These are phyloP conservation scores for Actinemys pallida DNA, from an alignment of 2,113 vertebrate genomes.

Conservation along the genomic window DNA sequence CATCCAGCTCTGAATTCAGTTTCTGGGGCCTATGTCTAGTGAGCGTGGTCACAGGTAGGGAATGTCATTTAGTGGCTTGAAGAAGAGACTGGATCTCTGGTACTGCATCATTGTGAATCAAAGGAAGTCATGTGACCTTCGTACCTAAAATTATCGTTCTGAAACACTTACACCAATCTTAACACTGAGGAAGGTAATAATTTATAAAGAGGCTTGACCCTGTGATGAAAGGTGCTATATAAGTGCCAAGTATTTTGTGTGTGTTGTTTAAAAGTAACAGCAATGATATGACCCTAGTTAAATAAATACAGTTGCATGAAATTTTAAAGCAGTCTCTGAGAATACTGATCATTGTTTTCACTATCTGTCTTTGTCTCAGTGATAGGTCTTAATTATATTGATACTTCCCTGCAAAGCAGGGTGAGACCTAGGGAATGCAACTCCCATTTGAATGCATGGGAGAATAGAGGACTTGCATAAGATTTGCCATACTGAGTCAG, in stretches of 20 bases:
- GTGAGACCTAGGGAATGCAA: not conserved
- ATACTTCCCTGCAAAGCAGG: not conserved
- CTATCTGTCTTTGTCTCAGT: not conserved
- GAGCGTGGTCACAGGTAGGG: rapidly evolving
- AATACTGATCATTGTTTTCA: not conserved
- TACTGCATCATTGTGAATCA: not conserved
- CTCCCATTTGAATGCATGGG: not conserved
- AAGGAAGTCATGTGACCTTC: not conserved
- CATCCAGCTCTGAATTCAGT: not conserved
- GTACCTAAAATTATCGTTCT: not conserved
- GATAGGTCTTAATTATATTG: not conserved
- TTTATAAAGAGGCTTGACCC: not conserved
- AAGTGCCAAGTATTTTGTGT: not conserved
- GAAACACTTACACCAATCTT: not conserved
- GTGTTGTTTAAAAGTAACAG: not conserved
- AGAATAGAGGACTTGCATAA: not conserved
- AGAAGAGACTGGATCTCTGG: not conserved
- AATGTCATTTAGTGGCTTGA: rapidly evolving
- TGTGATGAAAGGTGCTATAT: not conserved
- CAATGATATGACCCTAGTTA: not conserved
- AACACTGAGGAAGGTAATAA: too few species aligned
- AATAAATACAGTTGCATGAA: not conserved
- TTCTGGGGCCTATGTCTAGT: not conserved
- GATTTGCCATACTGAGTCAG: not conserved
- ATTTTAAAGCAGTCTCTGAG: conserved; percentile 16